phyloP scores from a whole-genome alignment of 2,113 vertebrate species.

The Stegostoma tigrinum region DNA sequence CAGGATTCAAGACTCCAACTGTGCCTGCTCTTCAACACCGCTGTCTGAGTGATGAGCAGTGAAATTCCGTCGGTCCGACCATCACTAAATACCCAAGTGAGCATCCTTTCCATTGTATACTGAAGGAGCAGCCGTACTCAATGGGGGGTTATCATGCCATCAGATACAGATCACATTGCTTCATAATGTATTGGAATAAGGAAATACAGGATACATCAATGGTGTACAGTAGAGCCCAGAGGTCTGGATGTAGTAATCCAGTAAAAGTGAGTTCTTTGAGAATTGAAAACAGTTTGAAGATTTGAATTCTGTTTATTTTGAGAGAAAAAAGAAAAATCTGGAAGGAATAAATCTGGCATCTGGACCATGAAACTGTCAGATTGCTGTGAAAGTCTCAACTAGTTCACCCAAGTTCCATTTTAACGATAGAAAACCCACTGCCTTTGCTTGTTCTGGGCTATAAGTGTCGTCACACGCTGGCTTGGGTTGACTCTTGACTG shows the following conservation, averaged over 20 bases:
- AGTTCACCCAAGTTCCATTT: background rate
- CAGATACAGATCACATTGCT: background rate
- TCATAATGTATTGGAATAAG: background rate
- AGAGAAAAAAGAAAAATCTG: background rate
- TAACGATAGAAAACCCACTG: background rate
- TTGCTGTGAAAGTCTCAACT: background rate
- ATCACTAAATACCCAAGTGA: background rate
- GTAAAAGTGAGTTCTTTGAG: background rate
- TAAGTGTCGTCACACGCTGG: background rate
- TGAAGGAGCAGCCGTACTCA: background rate
- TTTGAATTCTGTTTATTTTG: background rate
- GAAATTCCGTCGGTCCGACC: background rate
- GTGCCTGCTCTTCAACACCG: background rate
- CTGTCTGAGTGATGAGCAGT: background rate
- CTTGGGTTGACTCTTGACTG: background rate
- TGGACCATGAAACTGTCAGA: background rate
- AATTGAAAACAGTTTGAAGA: background rate
- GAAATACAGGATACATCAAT: background rate
- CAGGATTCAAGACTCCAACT: background rate
- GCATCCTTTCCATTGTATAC: background rate
- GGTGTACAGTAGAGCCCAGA: background rate
- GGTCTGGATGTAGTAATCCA: background rate
- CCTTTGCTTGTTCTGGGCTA: background rate
- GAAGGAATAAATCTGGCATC: background rate
- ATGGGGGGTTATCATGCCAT: background rate